These are phyloP conservation scores for Chrysocyon brachyurus DNA, from an alignment of 2,797 vertebrate species.

Conservation along the genomic window DNA sequence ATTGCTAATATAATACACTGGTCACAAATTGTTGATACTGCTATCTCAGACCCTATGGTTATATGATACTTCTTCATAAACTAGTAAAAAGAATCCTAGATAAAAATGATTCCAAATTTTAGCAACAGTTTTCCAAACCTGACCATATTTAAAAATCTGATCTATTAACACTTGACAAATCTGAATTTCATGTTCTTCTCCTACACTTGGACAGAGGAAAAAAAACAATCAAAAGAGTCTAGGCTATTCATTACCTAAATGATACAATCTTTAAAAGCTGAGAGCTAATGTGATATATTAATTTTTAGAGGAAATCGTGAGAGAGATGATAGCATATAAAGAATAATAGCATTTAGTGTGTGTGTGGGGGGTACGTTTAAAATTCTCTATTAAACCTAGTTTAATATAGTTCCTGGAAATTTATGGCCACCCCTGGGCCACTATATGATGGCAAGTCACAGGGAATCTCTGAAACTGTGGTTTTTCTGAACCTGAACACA, in stretches of 20 bases:
- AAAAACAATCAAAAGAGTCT: not conserved
- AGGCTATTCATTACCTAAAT: not conserved
- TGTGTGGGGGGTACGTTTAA: not conserved
- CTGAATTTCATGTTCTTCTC: conserved; percentile 59
- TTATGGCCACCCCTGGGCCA: not conserved
- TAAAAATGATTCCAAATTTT: conserved; percentile 38
- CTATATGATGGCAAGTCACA: not conserved
- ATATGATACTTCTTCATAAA: conserved; percentile 45
- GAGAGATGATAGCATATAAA: not conserved
- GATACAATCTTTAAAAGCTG: conserved; percentile 41
- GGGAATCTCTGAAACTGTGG: not conserved
- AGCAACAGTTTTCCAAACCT: conserved; percentile 21
- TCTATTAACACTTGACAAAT: conserved; percentile 30
- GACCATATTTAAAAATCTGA: not conserved
- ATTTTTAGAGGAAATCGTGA: conserved; percentile 36
- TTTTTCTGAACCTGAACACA: conserved; percentile 5
- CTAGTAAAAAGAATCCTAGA: conserved; percentile 19
- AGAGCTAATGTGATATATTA: not conserved
- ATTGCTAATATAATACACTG: not conserved
- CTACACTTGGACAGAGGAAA: not conserved
- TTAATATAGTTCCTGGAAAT: conserved; percentile 25
- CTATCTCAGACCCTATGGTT: not conserved
- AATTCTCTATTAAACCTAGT: conserved; percentile 8
- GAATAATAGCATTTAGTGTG: conserved; percentile 8
- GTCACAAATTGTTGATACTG: not conserved